A percentile compares a stretch with the other conserved stretches of the same genome.
Conservation (phyloP, 2,888 invertebrate genomes). For the Anthoptus insignis region DNA sequence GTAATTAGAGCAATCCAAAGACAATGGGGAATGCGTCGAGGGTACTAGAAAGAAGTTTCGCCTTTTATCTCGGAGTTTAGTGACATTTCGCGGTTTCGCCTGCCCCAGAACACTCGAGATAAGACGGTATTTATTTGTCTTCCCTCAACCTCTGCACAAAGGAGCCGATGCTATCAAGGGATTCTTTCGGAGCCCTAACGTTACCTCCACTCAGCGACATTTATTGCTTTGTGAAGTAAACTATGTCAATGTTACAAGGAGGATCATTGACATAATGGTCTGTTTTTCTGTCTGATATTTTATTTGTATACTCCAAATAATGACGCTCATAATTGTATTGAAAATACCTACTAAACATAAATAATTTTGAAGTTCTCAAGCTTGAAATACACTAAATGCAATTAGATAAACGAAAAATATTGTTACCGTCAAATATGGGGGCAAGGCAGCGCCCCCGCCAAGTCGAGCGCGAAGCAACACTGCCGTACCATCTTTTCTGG, state of each 20-base stretch:
- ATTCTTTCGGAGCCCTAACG: constrained; percentile 52
- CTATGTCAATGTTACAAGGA: constrained; percentile 9
- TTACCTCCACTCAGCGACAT: constrained; percentile 39
- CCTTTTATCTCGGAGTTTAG: constrained; percentile 56
- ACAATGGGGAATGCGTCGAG: constrained; percentile 27
- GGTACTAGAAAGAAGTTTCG: constrained; percentile 40
- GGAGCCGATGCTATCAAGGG: constrained; percentile 58
- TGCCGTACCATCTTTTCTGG: too few relatives aligned
- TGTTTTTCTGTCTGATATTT: too few relatives aligned
- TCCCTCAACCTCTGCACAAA: constrained; percentile 55
- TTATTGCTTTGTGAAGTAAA: constrained; percentile 35
- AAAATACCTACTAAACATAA: too few relatives aligned
- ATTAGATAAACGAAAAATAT: too few relatives aligned
- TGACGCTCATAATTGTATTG: too few relatives aligned
- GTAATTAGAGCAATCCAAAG: constrained; percentile 35
- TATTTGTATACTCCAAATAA: too few relatives aligned
- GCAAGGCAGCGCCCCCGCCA: too few relatives aligned
- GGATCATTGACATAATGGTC: too few relatives aligned
- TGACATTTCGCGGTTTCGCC: constrained; percentile 66
- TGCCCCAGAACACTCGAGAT: constrained; percentile 58
- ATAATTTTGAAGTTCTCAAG: too few relatives aligned
- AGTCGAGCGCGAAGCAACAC: too few relatives aligned
- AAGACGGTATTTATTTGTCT: constrained; percentile 75
- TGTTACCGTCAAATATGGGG: too few relatives aligned
- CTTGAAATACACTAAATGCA: too few relatives aligned